Percentiles rank a stretch among this genome's conserved stretches.
These are phyloP conservation scores for Ciona savignyi DNA, from an alignment of 23 tunicate species.

Conservation along the genomic window DNA sequence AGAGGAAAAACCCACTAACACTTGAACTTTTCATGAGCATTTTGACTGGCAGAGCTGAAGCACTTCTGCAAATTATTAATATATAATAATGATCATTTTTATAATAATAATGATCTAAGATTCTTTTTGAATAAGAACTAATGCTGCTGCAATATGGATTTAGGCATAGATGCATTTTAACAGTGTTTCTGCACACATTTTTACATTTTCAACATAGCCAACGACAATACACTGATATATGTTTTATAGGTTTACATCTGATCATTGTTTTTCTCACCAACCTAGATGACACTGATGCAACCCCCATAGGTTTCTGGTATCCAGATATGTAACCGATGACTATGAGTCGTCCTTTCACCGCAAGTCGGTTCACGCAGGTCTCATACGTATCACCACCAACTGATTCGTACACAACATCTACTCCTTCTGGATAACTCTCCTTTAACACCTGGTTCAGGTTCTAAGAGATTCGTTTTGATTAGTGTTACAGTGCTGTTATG, in stretches of 20 bases:
- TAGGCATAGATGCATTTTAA: too few relatives aligned
- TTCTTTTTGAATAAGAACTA: too few relatives aligned
- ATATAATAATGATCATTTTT: too few relatives aligned
- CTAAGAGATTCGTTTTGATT: too few relatives aligned
- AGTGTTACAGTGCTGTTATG: not conserved
- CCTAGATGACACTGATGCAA: too few relatives aligned
- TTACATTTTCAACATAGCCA: too few relatives aligned
- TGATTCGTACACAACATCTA: conserved; percentile 92
- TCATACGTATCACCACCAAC: conserved; percentile 93
- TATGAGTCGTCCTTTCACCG: conserved; percentile 63
- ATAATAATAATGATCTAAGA: too few relatives aligned
- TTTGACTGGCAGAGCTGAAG: conserved; percentile 91
- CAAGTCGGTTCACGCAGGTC: conserved; percentile 70
- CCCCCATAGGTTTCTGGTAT: conserved; percentile 81
- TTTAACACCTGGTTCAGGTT: conserved; percentile 49
- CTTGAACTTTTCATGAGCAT: conserved; percentile 90
- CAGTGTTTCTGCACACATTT: too few relatives aligned
- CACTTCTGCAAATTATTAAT: conserved; percentile 28
- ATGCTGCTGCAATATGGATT: too few relatives aligned
- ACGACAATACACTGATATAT: too few relatives aligned
- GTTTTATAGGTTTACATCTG: too few relatives aligned
- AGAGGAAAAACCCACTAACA: conserved; percentile 83
- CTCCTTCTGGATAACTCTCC: conserved; percentile 50
- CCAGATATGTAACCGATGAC: conserved; percentile 94
- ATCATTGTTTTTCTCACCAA: too few relatives aligned